Percentiles rank a stretch among this genome's conserved stretches.
Evolutionary conservation across 2,113 vertebrate genomes (phyloP).

Genomic region (Aphyosemion australe): DNA sequence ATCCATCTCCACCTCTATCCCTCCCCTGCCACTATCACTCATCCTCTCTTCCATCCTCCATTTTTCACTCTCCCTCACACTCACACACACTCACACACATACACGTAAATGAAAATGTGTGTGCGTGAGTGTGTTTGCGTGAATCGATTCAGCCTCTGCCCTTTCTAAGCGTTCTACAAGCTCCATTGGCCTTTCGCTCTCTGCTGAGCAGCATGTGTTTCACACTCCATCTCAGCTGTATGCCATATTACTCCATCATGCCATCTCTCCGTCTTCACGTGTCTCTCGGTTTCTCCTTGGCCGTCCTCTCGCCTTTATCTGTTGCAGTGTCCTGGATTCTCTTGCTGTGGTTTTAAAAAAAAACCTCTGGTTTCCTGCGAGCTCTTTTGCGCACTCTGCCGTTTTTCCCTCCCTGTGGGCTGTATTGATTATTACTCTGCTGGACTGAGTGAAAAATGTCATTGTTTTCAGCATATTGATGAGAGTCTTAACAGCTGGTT

Average conservation of each 20-base stretch:
- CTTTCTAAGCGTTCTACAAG: constrained; percentile 71
- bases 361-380: constrained; percentile 20
- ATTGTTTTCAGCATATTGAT: constrained; percentile 42
- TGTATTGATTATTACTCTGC: constrained; percentile 40
- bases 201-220: constrained; percentile 71
- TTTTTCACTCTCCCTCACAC: constrained; percentile 33
- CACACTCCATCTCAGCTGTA: constrained; percentile 67
- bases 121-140: constrained; percentile 41
- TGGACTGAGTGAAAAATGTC: constrained; percentile 32
- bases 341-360: constrained; percentile 27
- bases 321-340: constrained; percentile 16
- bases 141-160: constrained; percentile 72
- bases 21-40: constrained; percentile 63
- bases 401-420: background rate
- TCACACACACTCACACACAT: constrained; percentile 17
- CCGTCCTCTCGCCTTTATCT: constrained; percentile 36
- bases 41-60: constrained; percentile 60
- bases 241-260: constrained; percentile 57
- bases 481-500: constrained; percentile 21
- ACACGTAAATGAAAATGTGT: constrained; percentile 30
- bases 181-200: constrained; percentile 70
- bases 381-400: background rate
- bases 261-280: constrained; percentile 23
- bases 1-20: constrained; percentile 67
- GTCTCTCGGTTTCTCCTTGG: constrained; percentile 21